Evolutionary conservation across 1,140 invertebrate genomes (phyloP).

Genomic region (Carcinoscorpius rotundicauda): DNA sequence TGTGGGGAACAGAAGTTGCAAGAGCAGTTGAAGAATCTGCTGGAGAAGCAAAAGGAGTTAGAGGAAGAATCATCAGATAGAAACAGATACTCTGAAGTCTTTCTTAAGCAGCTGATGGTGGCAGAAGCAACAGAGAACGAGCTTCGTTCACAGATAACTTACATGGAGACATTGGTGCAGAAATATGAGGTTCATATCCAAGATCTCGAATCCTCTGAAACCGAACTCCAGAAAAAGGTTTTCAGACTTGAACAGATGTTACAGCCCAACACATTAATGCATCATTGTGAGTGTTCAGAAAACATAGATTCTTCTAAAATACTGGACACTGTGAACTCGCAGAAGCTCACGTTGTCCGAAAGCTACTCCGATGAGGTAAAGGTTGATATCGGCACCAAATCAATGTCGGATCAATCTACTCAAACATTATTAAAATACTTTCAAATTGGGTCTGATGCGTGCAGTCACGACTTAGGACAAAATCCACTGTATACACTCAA

Average conservation of each 20-base stretch:
- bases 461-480: neutral
- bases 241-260: neutral
- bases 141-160: constrained; percentile 31
- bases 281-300: neutral
- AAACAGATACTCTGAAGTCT: constrained; percentile 13
- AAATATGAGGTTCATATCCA: constrained; percentile 45
- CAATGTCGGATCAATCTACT: neutral
- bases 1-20: constrained; percentile 18
- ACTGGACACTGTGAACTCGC: no score
- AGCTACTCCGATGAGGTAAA: neutral
- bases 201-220: constrained; percentile 43
- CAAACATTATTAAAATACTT: neutral
- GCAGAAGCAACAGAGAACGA: constrained; percentile 45
- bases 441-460: constrained; percentile 6
- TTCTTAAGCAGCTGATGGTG: constrained; percentile 37
- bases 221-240: constrained; percentile 35
- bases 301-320: neutral
- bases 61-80: constrained; percentile 13
- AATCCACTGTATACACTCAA: constrained; percentile 1
- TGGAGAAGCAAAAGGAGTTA: constrained; percentile 17
- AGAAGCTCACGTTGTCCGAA: no score
- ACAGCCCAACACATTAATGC: neutral
- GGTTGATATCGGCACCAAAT: neutral
- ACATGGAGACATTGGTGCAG: constrained; percentile 23
- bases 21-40: constrained; percentile 15